Base-by-base conservation (phyloP, 2,797 vertebrate genomes). In the Alectoris magna region DNA sequence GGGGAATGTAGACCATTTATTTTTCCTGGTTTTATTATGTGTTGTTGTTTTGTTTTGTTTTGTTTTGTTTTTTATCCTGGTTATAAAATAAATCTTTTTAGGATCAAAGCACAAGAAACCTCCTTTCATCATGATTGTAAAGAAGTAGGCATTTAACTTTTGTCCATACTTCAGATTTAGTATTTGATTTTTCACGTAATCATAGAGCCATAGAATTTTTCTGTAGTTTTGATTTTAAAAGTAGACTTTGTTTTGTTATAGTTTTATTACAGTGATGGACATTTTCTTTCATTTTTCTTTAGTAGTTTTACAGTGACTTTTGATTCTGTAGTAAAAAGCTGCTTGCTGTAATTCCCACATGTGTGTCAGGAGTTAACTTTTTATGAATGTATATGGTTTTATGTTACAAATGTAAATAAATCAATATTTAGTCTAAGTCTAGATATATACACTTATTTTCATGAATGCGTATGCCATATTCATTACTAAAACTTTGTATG, bases 181-280 rank as follows among this genome's bases (percentile, higher is more conserved):
- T 18, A 36, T 21, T 74, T 64, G 68, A 43, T 84, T 84, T 53
- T 53, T 53, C 49, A 53, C 29, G 26, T 26, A 53, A 27, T 53
- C 51, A 53, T 53, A 53, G 51, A 53, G 14, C 14, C 14, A 53
- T 29, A 29, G 51, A 53, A 53, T 53, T 53, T 86, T 80, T 4
- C 6, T 59, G 4, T 38, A 17, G 9, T 0, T 2, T 11, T 60
- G 66, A 75, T 44, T 19, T 0, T 53, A 31, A 48, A 38, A 60
- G 14, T 29, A 41, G 26, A 2, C 10, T 36, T 1, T 31, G 2
- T n/a, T 63, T 79, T 59, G 5, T 12, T 70, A 39, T 19, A 59
- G 18, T 41, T 76, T 87, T 69, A 16, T 55, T 43, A 58, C 31
- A 29, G 13, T 49, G 41, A 58, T 8, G 38, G 2, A 10, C 15